Base-by-base conservation (phyloP, 2,113 vertebrate genomes). In the Albula glossodonta region DNA sequence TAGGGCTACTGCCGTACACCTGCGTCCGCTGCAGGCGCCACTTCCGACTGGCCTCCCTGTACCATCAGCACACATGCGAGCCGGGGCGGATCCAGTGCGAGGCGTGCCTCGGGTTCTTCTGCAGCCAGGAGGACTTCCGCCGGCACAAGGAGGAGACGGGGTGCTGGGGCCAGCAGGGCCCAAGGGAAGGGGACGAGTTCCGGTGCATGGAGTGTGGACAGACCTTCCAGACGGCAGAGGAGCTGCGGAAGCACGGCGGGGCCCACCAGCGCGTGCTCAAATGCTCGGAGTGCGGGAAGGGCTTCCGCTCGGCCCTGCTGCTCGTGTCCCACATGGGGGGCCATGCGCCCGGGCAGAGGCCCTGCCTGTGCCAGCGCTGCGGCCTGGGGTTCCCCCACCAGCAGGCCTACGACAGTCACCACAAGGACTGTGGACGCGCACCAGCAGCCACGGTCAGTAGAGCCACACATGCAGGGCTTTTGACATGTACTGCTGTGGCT, bases 271-370 rank as follows among this genome's bases (percentile, higher is more conserved):
- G 97, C 53, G 95, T 97, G 82, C 95, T 98, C 85, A 96, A 94
- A 78, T 98, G 97, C 0, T 94, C 94, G 0, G 96, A 97, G 77
- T 97, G 97, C 0, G 96, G 96, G 11, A 98, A 97, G 89, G 97
- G 97, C 48, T 98, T 98, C 91, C 96, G 97, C 12, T 97, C 97
- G 0, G 96, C 97, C 0, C 93, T 97, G 22, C 92, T 97, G 86
- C 93, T 98, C 6, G 96, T 96, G 91, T 97, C 96, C 80, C 97
- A 98, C 92, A 97, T 97, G 95, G 96, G 97, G 0, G 97, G 97
- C 1, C 97, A 98, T 85, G 97, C 31, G 31, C 31, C 95, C 0
- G 96, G 95, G 6, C 91, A 96, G 78, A 94, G 96, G 0, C 97
- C 97, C 5, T 97, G 96, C 83, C 94, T 97, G 7, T 98, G 97